A percentile compares a stretch with the other conserved stretches of the same genome.
phyloP scores from a whole-genome alignment of 2,113 vertebrate genomes.

The Nipponia nippon region DNA sequence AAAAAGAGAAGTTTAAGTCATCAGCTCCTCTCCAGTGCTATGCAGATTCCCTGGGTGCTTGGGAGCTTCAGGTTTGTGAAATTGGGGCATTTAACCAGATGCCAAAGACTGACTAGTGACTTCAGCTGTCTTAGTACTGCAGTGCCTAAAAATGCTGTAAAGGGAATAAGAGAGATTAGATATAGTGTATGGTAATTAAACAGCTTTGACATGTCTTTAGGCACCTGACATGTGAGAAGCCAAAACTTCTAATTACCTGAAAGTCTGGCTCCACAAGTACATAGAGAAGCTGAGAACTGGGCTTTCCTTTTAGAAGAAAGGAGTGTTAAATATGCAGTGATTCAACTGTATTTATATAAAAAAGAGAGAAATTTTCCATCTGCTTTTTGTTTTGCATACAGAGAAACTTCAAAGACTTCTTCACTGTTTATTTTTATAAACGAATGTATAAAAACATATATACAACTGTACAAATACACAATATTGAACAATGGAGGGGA shows the following conservation, averaged over 20 bases:
- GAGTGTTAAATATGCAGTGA: background rate
- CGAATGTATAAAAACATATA: background rate
- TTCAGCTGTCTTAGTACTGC: background rate
- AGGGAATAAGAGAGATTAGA: background rate
- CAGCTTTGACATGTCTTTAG: background rate
- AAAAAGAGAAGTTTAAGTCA: background rate
- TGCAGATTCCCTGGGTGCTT: background rate
- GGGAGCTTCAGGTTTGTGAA: background rate
- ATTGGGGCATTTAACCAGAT: background rate
- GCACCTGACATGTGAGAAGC: background rate
- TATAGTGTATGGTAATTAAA: background rate
- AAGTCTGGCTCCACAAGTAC: background rate
- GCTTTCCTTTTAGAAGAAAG: background rate
- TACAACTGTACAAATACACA: background rate
- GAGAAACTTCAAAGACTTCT: background rate
- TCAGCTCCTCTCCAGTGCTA: background rate
- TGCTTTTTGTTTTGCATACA: conserved; percentile 16
- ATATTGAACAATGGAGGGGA: background rate
- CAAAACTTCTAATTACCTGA: background rate
- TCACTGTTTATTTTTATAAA: conserved; percentile 23
- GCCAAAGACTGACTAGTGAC: background rate
- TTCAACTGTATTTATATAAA: background rate
- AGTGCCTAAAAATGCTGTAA: background rate
- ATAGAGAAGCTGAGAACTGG: background rate
- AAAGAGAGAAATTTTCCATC: background rate